Conservation (phyloP, 2,797 vertebrate species). For the Cryptoblepharus egeriae region DNA sequence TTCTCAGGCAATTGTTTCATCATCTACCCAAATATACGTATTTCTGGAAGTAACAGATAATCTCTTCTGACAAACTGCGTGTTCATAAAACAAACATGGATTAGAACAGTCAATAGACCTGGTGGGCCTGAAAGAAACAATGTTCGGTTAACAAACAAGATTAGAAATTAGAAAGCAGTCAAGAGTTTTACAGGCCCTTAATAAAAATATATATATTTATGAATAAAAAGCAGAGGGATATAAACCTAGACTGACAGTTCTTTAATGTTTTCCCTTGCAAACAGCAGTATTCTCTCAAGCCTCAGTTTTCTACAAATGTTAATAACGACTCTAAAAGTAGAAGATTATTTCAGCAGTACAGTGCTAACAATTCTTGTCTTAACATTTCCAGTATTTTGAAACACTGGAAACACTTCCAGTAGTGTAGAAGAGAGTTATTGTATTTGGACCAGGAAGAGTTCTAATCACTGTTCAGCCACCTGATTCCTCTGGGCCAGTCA, state of each 20-base stretch:
- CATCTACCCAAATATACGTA: too few species aligned
- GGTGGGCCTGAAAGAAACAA: not conserved
- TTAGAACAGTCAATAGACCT: too few species aligned
- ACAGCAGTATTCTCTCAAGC: not conserved
- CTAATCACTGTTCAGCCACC: too few species aligned
- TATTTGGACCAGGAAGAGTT: too few species aligned
- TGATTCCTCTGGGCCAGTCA: too few species aligned
- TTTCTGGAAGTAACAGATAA: too few species aligned
- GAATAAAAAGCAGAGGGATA: not conserved
- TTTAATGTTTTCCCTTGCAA: not conserved
- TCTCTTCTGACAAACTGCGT: too few species aligned
- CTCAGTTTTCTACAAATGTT: not conserved
- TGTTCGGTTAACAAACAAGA: not conserved
- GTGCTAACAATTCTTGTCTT: not conserved
- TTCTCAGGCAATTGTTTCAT: too few species aligned
- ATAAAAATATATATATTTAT: not conserved
- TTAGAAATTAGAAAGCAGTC: not conserved
- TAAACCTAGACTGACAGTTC: not conserved
- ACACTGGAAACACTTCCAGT: too few species aligned
- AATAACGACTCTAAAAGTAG: not conserved
- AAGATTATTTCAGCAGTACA: not conserved
- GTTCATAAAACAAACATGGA: too few species aligned
- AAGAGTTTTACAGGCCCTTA: not conserved
- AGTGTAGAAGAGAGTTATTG: too few species aligned
- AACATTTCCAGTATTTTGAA: too few species aligned